Conservation (phyloP, 2,888 invertebrate species). For the Aelia acuminata region DNA sequence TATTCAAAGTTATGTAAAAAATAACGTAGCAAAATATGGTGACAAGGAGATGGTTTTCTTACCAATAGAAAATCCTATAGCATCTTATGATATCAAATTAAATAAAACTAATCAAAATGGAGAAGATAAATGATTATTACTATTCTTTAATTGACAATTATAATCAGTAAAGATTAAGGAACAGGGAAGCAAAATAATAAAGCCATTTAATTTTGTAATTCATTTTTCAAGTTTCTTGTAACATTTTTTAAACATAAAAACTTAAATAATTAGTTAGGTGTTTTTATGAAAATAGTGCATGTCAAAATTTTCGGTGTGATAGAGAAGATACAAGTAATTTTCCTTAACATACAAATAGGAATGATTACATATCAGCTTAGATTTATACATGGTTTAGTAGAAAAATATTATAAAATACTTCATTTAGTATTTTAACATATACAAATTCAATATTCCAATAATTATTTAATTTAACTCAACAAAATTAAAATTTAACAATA, state of each 20-base stretch:
- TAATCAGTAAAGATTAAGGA: constrained; percentile 42
- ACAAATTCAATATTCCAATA: constrained; percentile 29
- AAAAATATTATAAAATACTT: constrained; percentile 54
- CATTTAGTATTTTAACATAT: constrained; percentile 53
- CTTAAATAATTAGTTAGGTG: constrained; percentile 12
- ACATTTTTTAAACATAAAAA: constrained; percentile 48
- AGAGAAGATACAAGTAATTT: constrained; percentile 46
- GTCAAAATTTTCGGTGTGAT: constrained; percentile 39
- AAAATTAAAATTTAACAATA: not conserved
- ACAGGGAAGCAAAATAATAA: constrained; percentile 30
- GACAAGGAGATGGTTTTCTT: not conserved
- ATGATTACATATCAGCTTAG: constrained; percentile 14
- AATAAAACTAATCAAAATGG: constrained; percentile 42
- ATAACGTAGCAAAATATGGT: not conserved
- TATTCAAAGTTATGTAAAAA: not conserved
- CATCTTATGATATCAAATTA: not conserved
- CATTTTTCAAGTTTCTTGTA: constrained; percentile 42
- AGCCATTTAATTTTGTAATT: not conserved
- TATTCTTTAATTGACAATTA: constrained; percentile 41
- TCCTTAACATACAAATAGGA: constrained; percentile 34
- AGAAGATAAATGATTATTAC: constrained; percentile 38
- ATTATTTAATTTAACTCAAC: constrained; percentile 12
- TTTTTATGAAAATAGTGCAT: constrained; percentile 55
- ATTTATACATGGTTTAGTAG: constrained; percentile 52
- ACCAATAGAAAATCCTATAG: not conserved